A percentile compares a stretch with the other conserved stretches of the same genome.
Evolutionary conservation across 2,888 invertebrate species (phyloP).

Genomic region (Therioaphis trifolii): DNA sequence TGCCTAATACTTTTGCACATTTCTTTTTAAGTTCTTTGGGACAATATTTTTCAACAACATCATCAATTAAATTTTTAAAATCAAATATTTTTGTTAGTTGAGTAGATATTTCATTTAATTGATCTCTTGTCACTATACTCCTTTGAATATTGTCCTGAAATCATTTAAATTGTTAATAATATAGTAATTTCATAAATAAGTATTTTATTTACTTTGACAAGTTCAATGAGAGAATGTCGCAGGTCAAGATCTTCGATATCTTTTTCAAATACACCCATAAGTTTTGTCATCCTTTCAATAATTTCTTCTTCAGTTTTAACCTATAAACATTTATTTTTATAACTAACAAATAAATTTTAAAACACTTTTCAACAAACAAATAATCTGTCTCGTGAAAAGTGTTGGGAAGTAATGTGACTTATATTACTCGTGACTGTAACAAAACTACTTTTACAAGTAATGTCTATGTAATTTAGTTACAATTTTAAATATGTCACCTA

Average conservation of each 20-base stretch:
- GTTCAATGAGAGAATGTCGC: not conserved
- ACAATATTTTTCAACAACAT: slow-evolving; percentile 75
- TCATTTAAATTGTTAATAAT: not conserved
- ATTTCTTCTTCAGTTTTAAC: not conserved
- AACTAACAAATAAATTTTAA: too few species aligned
- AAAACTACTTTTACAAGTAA: too few species aligned
- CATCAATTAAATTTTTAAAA: slow-evolving; percentile 87
- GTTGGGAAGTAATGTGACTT: too few species aligned
- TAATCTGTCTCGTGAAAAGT: too few species aligned
- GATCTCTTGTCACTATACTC: slow-evolving; percentile 91
- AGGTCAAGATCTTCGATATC: not conserved
- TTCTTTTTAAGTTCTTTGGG: slow-evolving; percentile 56
- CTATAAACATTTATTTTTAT: not conserved
- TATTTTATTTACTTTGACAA: slow-evolving; percentile 3
- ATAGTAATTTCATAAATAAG: not conserved
- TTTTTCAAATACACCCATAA: not conserved
- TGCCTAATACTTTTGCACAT: not conserved
- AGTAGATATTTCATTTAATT: slow-evolving; percentile 86
- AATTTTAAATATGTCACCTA: too few species aligned
- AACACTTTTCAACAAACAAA: too few species aligned
- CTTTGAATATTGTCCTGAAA: slow-evolving; percentile 92
- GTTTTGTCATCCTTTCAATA: not conserved
- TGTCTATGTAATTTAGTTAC: too few species aligned
- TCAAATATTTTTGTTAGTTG: slow-evolving; percentile 91
- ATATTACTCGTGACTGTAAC: too few species aligned